Evolutionary conservation across 2,113 vertebrate species (phyloP).

Genomic region (Malurus melanocephalus): DNA sequence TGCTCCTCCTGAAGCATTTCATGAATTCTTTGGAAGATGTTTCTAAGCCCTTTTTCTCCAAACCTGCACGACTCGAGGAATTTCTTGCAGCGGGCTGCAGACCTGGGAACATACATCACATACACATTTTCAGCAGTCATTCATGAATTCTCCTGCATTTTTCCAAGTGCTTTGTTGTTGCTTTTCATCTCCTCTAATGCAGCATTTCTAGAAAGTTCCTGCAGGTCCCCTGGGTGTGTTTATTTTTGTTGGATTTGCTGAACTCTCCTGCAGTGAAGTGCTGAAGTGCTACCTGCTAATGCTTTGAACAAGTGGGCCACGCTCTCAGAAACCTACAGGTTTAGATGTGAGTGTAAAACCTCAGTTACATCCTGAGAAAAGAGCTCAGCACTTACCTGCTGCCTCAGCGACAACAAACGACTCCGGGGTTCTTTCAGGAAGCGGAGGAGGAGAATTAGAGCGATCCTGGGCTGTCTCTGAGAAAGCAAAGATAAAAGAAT

Average conservation of each 20-base stretch:
- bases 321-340: neutral
- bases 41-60: conserved; percentile 15
- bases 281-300: neutral
- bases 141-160: neutral
- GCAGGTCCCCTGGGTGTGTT: neutral
- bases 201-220: neutral
- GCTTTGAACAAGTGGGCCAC: neutral
- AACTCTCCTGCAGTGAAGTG: neutral
- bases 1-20: conserved; percentile 75
- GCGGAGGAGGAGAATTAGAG: conserved; percentile 59
- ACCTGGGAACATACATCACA: conserved; percentile 17
- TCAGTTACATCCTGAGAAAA: neutral
- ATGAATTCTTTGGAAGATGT: conserved; percentile 30
- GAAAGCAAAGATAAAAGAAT: neutral
- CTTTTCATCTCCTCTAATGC: neutral
- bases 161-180: neutral
- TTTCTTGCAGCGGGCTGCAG: conserved; percentile 26
- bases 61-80: neutral
- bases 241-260: neutral
- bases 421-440: conserved; percentile 81
- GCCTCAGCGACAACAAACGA: conserved; percentile 77
- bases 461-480: conserved; percentile 32
- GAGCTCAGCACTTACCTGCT: conserved; percentile 68
- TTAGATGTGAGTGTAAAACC: neutral
- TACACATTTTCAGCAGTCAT: neutral